A percentile compares a stretch with the other conserved stretches of the same genome.
Evolutionary conservation across 2,888 invertebrate genomes (phyloP).

Genomic region (Latrodectus hesperus): DNA sequence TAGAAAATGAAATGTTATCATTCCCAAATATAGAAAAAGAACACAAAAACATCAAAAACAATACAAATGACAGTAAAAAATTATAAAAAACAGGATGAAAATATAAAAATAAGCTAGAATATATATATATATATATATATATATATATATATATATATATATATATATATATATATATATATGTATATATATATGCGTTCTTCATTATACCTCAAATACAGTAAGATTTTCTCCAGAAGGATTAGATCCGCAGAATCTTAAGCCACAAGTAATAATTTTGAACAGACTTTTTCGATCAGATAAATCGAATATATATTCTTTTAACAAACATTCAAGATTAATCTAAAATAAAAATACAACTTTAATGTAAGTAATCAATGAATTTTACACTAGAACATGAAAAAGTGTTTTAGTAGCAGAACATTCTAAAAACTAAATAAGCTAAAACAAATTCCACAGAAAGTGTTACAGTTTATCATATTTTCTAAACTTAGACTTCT

Average conservation of each 20-base stretch:
- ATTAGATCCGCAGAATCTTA: constrained; percentile 14
- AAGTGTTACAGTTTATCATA: too few species aligned
- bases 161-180: too few species aligned
- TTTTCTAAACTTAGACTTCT: too few species aligned
- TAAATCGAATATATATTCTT: constrained; percentile 17
- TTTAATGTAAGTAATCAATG: neutral
- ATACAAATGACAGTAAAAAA: too few species aligned
- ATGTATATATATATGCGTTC: neutral
- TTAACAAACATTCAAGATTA: constrained; percentile 31
- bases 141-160: too few species aligned
- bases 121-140: too few species aligned
- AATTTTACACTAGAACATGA: neutral
- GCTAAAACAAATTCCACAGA: too few species aligned
- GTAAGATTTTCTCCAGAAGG: constrained; percentile 22
- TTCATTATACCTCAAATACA: constrained; percentile 33
- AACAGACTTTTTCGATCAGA: constrained; percentile 34
- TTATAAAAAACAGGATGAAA: too few species aligned
- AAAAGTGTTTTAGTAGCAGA: neutral
- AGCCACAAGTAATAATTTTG: constrained; percentile 4
- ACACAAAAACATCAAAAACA: too few species aligned
- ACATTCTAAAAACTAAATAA: neutral
- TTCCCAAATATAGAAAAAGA: too few species aligned
- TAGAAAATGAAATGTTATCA: too few species aligned
- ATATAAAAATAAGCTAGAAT: too few species aligned
- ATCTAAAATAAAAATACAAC: constrained; percentile 24